Percentiles rank a stretch among this genome's conserved stretches.
phyloP scores from a whole-genome alignment of 2,113 vertebrate species.

The Apteryx owenii region DNA sequence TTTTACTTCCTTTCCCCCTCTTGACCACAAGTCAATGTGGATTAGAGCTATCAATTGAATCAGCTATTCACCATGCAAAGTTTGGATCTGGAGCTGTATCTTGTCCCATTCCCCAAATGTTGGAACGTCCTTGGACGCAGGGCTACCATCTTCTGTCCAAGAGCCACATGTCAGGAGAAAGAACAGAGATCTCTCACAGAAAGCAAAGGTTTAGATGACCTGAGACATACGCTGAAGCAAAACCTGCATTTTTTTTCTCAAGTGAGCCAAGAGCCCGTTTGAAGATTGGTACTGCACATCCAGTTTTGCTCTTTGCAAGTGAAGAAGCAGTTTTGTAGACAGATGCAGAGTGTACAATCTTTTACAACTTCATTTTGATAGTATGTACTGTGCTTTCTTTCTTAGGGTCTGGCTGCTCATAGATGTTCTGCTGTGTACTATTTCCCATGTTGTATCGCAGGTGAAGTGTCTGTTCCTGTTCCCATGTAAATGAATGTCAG shows the following conservation, averaged over 20 bases:
- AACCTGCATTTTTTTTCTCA: not conserved
- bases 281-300: not conserved
- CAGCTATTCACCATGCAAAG: not conserved
- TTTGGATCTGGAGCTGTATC: not conserved
- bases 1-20: not conserved
- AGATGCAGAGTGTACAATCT: accelerated
- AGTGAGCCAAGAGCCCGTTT: accelerated
- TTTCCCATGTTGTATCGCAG: slow-evolving; percentile 10
- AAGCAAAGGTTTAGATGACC: not conserved
- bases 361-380: not conserved
- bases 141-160: not conserved
- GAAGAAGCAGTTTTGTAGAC: not conserved
- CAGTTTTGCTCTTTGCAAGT: not conserved
- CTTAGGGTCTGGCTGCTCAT: not conserved
- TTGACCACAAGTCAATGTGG: not conserved
- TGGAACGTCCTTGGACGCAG: not conserved
- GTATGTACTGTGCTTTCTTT: not conserved
- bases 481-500: slow-evolving; percentile 15
- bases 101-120: not conserved
- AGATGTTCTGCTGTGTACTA: not conserved
- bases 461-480: slow-evolving; percentile 7
- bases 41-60: not conserved
- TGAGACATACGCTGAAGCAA: not conserved
- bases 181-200: not conserved
- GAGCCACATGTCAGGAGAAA: not conserved